Evolutionary conservation across 2,888 invertebrate species (phyloP), one percentile per base, ranked within the genome.

Genomic region (Celastrina argiolus): DNA sequence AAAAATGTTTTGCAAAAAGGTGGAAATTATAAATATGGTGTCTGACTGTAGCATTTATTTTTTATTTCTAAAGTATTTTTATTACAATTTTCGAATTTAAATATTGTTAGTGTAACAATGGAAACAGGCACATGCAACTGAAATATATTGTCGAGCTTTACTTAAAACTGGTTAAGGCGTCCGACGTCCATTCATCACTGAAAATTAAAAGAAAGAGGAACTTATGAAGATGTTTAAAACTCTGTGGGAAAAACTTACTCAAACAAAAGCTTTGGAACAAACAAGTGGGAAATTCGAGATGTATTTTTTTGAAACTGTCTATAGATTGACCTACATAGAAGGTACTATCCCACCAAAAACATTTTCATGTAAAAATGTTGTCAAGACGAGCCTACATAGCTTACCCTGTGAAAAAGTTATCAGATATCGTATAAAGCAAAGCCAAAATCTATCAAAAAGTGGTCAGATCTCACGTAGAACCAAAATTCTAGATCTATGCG

Each of bases 261-360:
- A 78, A 16, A 87, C 84, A 26, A 78, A 80, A 68, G 85, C 86
- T 18, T 67, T 88, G 66, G 79, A 83, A 26, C 73, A 78, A 56
- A 81, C 84, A 2, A 84, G 84, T 67, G 87, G 88, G 28, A 69
- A 72, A 71, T 72, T 80, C 63, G 88, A 89, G 73, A 81, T 74
- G 3, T 69, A 76, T 28, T 89, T 88, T 76, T 89, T 87, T 73
- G 88, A 86, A 66, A 79, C 81, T 1, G 75, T 84, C 1, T 87
- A 87, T 68, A 78, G 88, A 66, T 74, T 84, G 4, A 71, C 78
- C 31, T 88, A 88, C 71, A 64, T 87, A 28, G 74, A 78, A 78
- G 88, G 88, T 88, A 79, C 1, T 45, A n/a, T n/a, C n/a, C n/a
- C n/a, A n/a, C n/a, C n/a, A n/a, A n/a, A n/a, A n/a, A n/a, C n/a